These are phyloP conservation scores for Odontocolon sp. DNA, from an alignment of 2,888 invertebrate species.

Conservation along the genomic window DNA sequence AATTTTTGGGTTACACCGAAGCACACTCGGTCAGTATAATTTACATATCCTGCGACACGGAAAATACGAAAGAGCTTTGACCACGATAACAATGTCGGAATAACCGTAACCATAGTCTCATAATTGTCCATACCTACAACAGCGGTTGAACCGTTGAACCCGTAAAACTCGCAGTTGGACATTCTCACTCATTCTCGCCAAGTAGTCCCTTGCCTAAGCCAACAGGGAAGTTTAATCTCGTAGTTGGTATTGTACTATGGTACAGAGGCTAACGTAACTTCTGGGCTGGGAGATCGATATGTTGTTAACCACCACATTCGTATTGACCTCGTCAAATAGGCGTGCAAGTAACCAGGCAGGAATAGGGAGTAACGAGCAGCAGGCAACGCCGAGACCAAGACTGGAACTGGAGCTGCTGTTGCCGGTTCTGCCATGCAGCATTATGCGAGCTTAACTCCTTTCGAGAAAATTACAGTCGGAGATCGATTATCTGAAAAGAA, in stretches of 20 bases:
- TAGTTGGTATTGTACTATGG: neutral
- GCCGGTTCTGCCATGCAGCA: constrained; percentile 13
- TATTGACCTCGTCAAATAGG: constrained; percentile 52
- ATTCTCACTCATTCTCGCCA: neutral
- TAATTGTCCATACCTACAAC: neutral
- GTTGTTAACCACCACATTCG: constrained; percentile 58
- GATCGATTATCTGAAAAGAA: constrained; percentile 29
- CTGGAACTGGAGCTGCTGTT: constrained; percentile 15
- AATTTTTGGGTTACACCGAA: no score
- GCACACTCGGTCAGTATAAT: no score
- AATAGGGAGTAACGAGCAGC: constrained; percentile 26
- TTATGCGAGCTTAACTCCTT: neutral
- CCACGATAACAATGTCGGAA: neutral
- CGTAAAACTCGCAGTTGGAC: neutral
- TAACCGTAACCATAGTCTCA: neutral
- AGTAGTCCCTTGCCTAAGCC: neutral
- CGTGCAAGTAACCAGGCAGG: constrained; percentile 32
- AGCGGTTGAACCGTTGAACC: neutral
- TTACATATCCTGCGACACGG: no score
- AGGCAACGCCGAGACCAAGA: constrained; percentile 26
- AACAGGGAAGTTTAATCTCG: neutral
- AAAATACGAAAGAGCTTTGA: no score
- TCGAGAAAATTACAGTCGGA: constrained; percentile 21
- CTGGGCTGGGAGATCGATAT: constrained; percentile 52
- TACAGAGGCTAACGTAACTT: constrained; percentile 26